Evolutionary conservation across 64 coral and sea anemone species (phyloP).

Genomic region (Dendrophyllia cribrosa): DNA sequence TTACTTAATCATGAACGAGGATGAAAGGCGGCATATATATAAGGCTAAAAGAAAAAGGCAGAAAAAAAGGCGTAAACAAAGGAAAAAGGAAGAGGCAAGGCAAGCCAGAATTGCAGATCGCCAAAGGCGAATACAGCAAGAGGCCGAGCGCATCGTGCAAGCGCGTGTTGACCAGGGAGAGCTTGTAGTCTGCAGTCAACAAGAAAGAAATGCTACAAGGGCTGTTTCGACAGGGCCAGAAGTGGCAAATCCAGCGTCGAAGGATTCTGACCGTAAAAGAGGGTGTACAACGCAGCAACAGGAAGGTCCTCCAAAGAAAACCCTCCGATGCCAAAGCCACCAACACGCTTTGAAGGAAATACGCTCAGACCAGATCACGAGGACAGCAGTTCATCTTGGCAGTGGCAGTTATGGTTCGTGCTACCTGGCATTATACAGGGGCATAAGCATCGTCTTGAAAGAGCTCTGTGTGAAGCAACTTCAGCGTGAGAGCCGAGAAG

Average conservation of each 20-base stretch:
- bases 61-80: constrained; percentile 11
- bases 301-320: background rate
- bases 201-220: background rate
- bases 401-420: constrained; percentile 47
- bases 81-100: constrained; percentile 13
- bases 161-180: constrained; percentile 15
- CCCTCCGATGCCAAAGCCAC: background rate
- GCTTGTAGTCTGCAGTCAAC: constrained; percentile 5
- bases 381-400: background rate
- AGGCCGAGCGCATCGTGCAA: background rate
- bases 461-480: background rate
- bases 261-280: background rate
- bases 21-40: background rate
- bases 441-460: constrained; percentile 34
- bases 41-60: constrained; percentile 18
- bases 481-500: background rate
- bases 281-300: background rate
- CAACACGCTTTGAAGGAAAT: background rate
- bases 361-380: background rate
- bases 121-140: background rate
- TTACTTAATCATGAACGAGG: background rate
- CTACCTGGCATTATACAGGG: constrained; percentile 33
- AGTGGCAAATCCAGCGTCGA: background rate
- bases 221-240: background rate
- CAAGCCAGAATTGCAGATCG: constrained; percentile 7